Evolutionary conservation across 2,888 invertebrate species (phyloP).

Genomic region (Ferdinandea cuprea): DNA sequence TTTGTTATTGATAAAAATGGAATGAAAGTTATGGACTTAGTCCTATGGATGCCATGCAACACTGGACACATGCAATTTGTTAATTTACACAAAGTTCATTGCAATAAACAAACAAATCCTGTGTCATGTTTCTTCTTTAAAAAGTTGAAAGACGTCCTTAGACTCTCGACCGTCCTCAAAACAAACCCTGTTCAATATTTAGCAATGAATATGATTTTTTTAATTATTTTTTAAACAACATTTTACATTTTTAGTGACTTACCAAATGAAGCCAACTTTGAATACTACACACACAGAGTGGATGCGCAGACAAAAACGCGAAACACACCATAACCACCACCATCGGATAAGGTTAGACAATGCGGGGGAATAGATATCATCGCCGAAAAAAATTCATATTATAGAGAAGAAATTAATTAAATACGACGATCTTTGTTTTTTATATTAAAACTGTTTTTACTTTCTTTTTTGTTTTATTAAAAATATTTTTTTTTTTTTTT

Average conservation of each 20-base stretch:
- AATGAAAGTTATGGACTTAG: too few relatives aligned
- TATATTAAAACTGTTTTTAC: constrained; percentile 23
- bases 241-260: constrained; percentile 70
- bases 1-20: too few relatives aligned
- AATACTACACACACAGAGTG: constrained; percentile 62
- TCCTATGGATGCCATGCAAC: too few relatives aligned
- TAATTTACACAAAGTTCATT: too few relatives aligned
- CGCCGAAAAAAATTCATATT: constrained; percentile 33
- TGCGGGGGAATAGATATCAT: constrained; percentile 44
- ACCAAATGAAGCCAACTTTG: constrained; percentile 73
- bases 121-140: too few relatives aligned
- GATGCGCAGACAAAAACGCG: constrained; percentile 53
- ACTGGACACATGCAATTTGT: too few relatives aligned
- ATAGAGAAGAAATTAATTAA: constrained; percentile 46
- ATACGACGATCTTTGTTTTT: constrained; percentile 40
- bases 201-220: constrained; percentile 13
- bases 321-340: constrained; percentile 67
- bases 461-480: constrained; percentile 14
- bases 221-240: constrained; percentile 44
- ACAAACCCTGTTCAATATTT: background rate
- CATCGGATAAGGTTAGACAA: constrained; percentile 48
- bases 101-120: too few relatives aligned
- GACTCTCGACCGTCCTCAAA: too few relatives aligned
- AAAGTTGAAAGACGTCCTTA: too few relatives aligned
- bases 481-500: constrained; percentile 1